Evolutionary conservation across 2,888 invertebrate species (phyloP).

Genomic region (Melieria picta): DNA sequence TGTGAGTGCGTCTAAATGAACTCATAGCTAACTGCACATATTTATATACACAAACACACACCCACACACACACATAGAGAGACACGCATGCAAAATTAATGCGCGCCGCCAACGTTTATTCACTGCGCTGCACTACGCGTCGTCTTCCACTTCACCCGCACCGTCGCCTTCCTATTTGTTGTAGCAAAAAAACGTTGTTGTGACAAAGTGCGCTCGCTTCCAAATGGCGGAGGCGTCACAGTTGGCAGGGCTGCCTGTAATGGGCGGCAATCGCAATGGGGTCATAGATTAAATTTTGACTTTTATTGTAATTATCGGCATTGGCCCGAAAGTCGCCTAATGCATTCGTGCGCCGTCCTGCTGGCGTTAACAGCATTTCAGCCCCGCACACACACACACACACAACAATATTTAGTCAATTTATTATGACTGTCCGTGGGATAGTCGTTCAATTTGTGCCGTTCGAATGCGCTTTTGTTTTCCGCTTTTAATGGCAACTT

Average conservation of each 20-base stretch:
- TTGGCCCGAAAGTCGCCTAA: background rate
- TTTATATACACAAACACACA: background rate
- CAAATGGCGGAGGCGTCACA: no score
- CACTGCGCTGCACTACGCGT: no score
- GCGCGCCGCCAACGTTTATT: background rate
- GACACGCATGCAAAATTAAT: conserved; percentile 5
- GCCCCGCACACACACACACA: background rate
- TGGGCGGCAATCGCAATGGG: background rate
- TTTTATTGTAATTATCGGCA: background rate
- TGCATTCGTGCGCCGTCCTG: background rate
- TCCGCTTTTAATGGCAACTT: no score
- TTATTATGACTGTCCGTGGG: no score
- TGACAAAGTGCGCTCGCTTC: no score
- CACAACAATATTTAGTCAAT: background rate
- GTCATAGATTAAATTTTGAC: conserved; percentile 6
- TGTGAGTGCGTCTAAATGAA: background rate
- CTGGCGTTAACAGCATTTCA: background rate
- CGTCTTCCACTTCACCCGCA: background rate
- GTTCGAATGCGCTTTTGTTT: no score
- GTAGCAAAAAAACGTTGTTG: background rate
- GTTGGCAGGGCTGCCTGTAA: no score
- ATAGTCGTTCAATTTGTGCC: no score
- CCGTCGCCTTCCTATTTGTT: background rate
- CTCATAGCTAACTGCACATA: background rate
- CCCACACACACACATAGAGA: background rate